Base-by-base conservation (phyloP, 2,797 vertebrate genomes). In the Acipenser ruthenus region DNA sequence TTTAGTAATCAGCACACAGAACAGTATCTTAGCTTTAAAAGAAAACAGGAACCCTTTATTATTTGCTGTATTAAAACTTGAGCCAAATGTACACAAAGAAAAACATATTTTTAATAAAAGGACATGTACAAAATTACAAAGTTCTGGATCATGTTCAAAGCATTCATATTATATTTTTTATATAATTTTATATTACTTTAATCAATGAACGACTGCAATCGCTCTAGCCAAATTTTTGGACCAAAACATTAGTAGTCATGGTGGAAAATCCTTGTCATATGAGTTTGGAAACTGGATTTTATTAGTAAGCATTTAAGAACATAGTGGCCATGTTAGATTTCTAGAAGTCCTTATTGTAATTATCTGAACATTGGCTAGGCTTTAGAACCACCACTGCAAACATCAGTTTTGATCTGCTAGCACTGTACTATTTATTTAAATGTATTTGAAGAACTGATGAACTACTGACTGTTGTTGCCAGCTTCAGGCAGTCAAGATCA, bases 1-100 rank as follows among this genome's bases (percentile, higher is more conserved):
- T 67, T 52, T 49, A 62, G 37, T 71, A 77, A 78, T 79, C 72
- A 73, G 66, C 72, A 69, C 3, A 69, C 67, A 72, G 60, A 79
- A 72, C 71, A 73, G 65, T 71, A 74, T 78, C 70, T 76, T 63
- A 62, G 66, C 67, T 65, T 0, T 23, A 67, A 65, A 69, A 72
- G 65, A 64, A 74, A 72, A 78, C 73, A 69, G 68, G 49, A 74
- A 78, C 73, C 10, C 65, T 56, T 68, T 60, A 65, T 63, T 18
- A 18, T 18, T 18, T 65, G 67, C 48, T 37, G 37, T 37, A 37
- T 37, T 37, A 37, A 37, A 37, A 37, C 37, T 60, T 72, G 65
- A 10, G 60, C 71, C 62, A 73, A 53, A 71, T 70, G 61, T 73
- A 66, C 65, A 78, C 8, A 48, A 65, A 58, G 37, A 59, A 65